phyloP scores from a whole-genome alignment of 37 sponge, comb jelly and placozoan species.

The Chondrosia reniformis region DNA sequence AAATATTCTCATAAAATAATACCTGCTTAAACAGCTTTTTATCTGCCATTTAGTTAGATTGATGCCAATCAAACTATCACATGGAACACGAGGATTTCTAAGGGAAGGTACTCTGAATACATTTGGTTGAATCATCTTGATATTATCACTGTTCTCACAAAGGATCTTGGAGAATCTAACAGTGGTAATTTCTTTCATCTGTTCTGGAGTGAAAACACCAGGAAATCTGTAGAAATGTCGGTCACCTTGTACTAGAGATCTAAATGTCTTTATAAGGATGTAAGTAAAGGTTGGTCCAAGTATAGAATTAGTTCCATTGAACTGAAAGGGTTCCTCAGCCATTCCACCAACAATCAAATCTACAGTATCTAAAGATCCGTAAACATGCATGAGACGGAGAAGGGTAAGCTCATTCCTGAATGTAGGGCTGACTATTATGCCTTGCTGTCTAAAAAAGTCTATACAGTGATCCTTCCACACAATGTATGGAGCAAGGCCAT shows the following conservation, averaged over 20 bases:
- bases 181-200: constrained; percentile 38
- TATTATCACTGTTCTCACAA: constrained; percentile 77
- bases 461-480: constrained; percentile 57
- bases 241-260: constrained; percentile 74
- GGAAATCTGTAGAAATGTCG: constrained; percentile 72
- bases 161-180: constrained; percentile 61
- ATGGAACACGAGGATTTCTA: neutral
- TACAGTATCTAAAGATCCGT: constrained; percentile 43
- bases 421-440: neutral
- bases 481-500: constrained; percentile 80
- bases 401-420: constrained; percentile 29
- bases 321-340: constrained; percentile 55
- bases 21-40: too few species aligned
- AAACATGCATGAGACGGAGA: constrained; percentile 40
- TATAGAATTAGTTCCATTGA: constrained; percentile 27
- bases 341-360: constrained; percentile 85
- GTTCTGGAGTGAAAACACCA: constrained; percentile 61
- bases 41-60: neutral
- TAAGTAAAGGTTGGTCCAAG: constrained; percentile 90
- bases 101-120: constrained; percentile 28
- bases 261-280: constrained; percentile 78
- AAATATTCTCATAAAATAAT: too few species aligned
- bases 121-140: constrained; percentile 50
- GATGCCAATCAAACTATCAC: neutral
- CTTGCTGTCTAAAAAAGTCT: neutral